A percentile compares a stretch with the other conserved stretches of the same genome.
phyloP scores from a whole-genome alignment of 2,113 vertebrate genomes.

The Lampris incognitus region DNA sequence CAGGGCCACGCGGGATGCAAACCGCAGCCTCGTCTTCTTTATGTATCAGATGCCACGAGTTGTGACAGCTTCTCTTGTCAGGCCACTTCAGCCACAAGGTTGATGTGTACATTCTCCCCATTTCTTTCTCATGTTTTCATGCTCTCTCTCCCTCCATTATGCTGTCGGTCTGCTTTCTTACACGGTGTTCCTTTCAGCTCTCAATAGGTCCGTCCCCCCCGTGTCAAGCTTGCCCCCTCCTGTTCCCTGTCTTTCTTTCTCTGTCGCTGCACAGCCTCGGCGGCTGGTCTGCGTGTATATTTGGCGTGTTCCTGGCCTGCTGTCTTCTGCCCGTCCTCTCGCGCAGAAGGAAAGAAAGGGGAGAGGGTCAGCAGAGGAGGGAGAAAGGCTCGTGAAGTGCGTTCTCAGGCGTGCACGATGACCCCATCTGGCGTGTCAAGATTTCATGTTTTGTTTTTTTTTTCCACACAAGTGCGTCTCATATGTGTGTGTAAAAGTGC shows the following conservation, averaged over 20 bases:
- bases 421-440: not conserved
- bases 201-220: too few species aligned
- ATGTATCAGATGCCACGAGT: too few species aligned
- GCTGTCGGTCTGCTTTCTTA: not conserved
- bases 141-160: not conserved
- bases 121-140: not conserved
- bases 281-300: not conserved
- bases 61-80: too few species aligned
- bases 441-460: not conserved
- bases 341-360: not conserved
- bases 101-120: not conserved
- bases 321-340: not conserved
- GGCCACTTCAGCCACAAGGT: too few species aligned
- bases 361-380: not conserved
- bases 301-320: not conserved
- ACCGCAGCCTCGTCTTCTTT: too few species aligned
- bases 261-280: not conserved
- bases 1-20: too few species aligned
- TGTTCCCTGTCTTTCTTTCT: not conserved
- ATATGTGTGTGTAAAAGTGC: not conserved
- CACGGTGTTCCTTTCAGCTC: not conserved
- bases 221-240: not conserved
- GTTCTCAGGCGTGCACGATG: not conserved
- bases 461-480: too few species aligned
- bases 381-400: not conserved